Conservation (phyloP, 2,888 invertebrate species). For the Sinotaia quadrata region DNA sequence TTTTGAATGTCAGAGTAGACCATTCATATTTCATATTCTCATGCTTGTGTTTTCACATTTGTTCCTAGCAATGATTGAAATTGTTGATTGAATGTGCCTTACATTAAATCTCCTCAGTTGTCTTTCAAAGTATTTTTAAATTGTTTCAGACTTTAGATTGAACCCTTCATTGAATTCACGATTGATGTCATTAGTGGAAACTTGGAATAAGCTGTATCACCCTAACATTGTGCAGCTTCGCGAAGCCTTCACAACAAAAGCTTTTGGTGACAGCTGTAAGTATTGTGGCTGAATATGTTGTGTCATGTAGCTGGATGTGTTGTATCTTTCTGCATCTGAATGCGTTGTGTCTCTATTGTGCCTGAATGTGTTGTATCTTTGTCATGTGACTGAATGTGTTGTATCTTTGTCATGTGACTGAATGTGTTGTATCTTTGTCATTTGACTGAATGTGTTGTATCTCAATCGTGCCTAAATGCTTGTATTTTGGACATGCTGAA, state of each 20-base stretch:
- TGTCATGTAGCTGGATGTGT: too few relatives aligned
- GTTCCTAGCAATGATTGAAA: too few relatives aligned
- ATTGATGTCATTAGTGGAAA: constrained; percentile 87
- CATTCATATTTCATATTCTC: too few relatives aligned
- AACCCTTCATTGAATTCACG: constrained; percentile 79
- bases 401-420: not conserved
- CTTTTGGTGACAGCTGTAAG: constrained; percentile 85
- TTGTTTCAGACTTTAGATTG: constrained; percentile 82
- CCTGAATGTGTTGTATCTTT: not conserved
- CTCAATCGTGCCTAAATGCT: too few relatives aligned
- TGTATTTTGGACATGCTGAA: too few relatives aligned
- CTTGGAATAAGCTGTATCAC: constrained; percentile 96
- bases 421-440: too few relatives aligned
- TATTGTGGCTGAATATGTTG: constrained; percentile 15
- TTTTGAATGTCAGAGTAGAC: too few relatives aligned
- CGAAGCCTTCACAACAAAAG: constrained; percentile 94
- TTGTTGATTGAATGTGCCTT: too few relatives aligned
- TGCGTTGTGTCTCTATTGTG: not conserved
- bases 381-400: not conserved
- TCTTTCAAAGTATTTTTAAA: not conserved
- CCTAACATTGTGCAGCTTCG: constrained; percentile 93
- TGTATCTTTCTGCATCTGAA: not conserved
- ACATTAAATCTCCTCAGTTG: too few relatives aligned
- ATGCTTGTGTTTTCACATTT: too few relatives aligned
- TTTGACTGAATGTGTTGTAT: too few relatives aligned